Percentiles rank a stretch among this genome's conserved stretches.
Conservation (phyloP, 1,140 invertebrate genomes). For the Bombus polaris region DNA sequence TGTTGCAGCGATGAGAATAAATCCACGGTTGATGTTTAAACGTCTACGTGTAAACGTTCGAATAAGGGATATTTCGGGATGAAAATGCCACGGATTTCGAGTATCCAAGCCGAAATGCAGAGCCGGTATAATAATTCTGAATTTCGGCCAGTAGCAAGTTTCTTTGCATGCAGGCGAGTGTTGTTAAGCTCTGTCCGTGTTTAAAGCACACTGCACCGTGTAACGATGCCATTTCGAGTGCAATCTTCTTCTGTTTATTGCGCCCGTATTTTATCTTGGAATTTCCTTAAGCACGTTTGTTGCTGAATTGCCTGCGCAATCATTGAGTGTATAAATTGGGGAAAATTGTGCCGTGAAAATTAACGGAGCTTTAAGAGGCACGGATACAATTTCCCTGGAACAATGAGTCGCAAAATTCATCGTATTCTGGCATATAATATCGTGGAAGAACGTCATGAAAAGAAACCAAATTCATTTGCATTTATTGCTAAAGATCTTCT, state of each 20-base stretch:
- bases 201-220: slow-evolving; percentile 29
- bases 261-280: slow-evolving; percentile 48
- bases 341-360: slow-evolving; percentile 13
- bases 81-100: slow-evolving; percentile 4
- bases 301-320: slow-evolving; percentile 19
- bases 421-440: too few relatives aligned
- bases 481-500: too few relatives aligned
- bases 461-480: too few relatives aligned
- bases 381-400: background rate
- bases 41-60: background rate
- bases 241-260: slow-evolving; percentile 51
- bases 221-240: slow-evolving; percentile 46
- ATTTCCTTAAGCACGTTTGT: slow-evolving; percentile 32
- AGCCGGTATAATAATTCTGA: slow-evolving; percentile 12
- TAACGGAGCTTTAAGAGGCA: background rate
- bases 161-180: background rate
- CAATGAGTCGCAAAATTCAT: background rate
- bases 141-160: background rate
- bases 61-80: too few relatives aligned
- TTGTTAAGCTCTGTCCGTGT: slow-evolving; percentile 26
- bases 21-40: background rate
- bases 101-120: background rate
- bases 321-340: slow-evolving; percentile 33
- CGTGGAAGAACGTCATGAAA: too few relatives aligned
- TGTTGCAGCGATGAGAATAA: background rate